These are phyloP conservation scores for Cephus sareptanus DNA, from an alignment of 2,888 invertebrate species.

Conservation along the genomic window DNA sequence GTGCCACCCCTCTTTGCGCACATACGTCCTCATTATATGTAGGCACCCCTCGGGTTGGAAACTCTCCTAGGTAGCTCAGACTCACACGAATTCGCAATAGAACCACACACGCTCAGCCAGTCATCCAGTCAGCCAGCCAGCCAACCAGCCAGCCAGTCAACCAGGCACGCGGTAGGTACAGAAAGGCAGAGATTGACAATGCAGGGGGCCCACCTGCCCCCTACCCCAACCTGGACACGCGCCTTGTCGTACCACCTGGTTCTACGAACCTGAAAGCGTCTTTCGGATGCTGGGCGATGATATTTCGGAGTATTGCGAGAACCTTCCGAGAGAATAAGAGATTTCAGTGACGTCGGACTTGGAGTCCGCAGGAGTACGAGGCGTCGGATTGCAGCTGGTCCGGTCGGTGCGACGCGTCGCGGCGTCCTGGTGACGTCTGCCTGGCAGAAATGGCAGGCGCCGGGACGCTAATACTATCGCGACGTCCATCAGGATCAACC, in stretches of 20 bases:
- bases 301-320: too few species aligned
- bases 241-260: constrained; percentile 60
- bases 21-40: constrained; percentile 59
- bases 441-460: constrained; percentile 33
- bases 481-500: constrained; percentile 55
- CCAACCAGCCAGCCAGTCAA: constrained; percentile 4
- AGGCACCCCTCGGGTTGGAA: constrained; percentile 39
- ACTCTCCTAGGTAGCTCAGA: not conserved
- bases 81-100: constrained; percentile 11
- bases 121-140: not conserved
- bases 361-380: constrained; percentile 7
- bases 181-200: constrained; percentile 65
- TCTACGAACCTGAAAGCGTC: constrained; percentile 27
- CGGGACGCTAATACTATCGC: constrained; percentile 53
- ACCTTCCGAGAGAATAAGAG: too few species aligned
- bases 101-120: constrained; percentile 20
- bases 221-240: constrained; percentile 61
- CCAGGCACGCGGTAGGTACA: constrained; percentile 29
- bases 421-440: constrained; percentile 10
- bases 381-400: constrained; percentile 42
- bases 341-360: too few species aligned
- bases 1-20: constrained; percentile 49
- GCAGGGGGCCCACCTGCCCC: constrained; percentile 66
- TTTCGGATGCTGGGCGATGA: not conserved
- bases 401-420: too few species aligned